A percentile compares a stretch with the other conserved stretches of the same genome.
phyloP scores from a whole-genome alignment of 2,797 vertebrate genomes.

The Gymnopithys bicolor region DNA sequence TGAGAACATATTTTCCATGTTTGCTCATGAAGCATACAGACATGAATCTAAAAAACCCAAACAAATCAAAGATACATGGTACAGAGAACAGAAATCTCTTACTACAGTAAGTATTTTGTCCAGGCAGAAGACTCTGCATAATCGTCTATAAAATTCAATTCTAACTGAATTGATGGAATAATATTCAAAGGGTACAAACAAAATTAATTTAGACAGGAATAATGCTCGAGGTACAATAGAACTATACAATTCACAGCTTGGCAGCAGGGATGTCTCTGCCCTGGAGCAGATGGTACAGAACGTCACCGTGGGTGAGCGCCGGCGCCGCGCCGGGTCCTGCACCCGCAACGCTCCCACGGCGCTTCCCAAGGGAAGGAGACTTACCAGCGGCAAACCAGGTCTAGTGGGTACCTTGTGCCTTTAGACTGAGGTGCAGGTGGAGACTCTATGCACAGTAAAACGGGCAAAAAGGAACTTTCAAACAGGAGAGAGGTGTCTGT shows the following conservation, averaged over 20 bases:
- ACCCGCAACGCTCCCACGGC: neutral
- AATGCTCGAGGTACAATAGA: conserved; percentile 77
- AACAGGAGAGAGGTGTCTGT: neutral
- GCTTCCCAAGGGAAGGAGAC: neutral
- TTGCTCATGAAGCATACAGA: conserved; percentile 80
- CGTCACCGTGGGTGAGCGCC: neutral
- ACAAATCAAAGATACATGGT: conserved; percentile 79
- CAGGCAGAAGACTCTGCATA: conserved; percentile 88
- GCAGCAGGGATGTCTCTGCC: conserved; percentile 76
- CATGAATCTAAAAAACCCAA: conserved; percentile 76
- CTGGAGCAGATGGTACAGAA: conserved; percentile 66
- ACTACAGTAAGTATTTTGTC: conserved; percentile 83
- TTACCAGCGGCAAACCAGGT: conserved; percentile 44
- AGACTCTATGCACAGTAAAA: neutral
- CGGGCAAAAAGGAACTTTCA: conserved; percentile 28
- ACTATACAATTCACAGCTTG: conserved; percentile 87
- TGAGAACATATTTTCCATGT: conserved; percentile 74
- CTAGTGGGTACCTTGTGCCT: conserved; percentile 38
- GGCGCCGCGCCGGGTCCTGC: neutral
- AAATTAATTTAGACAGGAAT: conserved; percentile 76
- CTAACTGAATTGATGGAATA: conserved; percentile 88
- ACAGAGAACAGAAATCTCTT: conserved; percentile 93
- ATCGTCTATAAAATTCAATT: conserved; percentile 89
- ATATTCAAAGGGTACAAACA: conserved; percentile 79
- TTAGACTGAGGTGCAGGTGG: conserved; percentile 12